Evolutionary conservation across 2,797 vertebrate genomes (phyloP), one percentile per base, ranked within the genome.

Genomic region (Catharus ustulatus): DNA sequence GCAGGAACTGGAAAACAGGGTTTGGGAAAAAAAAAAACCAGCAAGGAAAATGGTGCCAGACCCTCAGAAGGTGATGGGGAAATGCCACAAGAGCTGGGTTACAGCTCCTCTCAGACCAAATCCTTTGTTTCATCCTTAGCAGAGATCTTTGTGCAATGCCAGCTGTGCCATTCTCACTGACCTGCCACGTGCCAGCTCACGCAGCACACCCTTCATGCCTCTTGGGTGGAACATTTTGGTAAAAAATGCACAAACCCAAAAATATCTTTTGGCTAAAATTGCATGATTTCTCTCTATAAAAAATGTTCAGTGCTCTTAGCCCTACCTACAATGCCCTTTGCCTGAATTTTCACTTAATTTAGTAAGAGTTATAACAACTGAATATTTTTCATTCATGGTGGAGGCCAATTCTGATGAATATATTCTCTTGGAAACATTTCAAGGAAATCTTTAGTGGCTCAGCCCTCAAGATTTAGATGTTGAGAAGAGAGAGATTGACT

Each of bases 171-270:
- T 67, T 43, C 61, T 43, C 67, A 17, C 17, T 14, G 5, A 14
- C 26, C 30, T 48, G 7, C 15, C n/a, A 1, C 0, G 2, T 4
- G 1, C 15, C 42, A 10, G 21, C 45, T 71, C 64, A 22, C 66
- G 34, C 24, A 69, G 75, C 52, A 72, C 43, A 51, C 24, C 32
- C 18, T 69, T 38, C 55, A 7, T 2, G 6, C 6, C 14, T 42
- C 2, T 3, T 43, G 30, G 24, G 17, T 59, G 52, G 8, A 36
- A 74, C 26, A 36, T 20, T 40, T 22, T n/a, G 6, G 30, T 10
- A 32, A 48, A 73, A 68, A 87, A 40, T 9, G 5, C 12, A 64
- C 5, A 4, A 88, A 24, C 3, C 0, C 2, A 54, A 24, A 78
- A 32, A 29, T 13, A 3, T 8, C 3, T 55, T 81, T 55, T 52